Conservation (phyloP, 2,888 invertebrate genomes). For the Ectemnius lituratus region DNA sequence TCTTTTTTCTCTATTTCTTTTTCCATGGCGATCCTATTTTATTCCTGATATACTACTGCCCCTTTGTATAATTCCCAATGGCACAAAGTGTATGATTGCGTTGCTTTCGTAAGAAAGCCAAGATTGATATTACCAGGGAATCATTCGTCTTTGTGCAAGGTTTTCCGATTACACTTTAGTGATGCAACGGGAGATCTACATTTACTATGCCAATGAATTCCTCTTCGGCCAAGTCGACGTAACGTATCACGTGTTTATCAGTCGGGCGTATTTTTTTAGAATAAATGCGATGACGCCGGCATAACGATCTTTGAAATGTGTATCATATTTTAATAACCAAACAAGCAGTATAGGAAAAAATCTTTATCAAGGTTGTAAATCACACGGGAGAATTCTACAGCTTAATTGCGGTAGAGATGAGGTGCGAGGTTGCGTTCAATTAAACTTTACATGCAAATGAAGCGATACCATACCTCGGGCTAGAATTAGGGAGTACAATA, state of each 20-base stretch:
- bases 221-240: slow-evolving; percentile 11
- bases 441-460: slow-evolving; percentile 33
- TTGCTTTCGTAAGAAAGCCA: not conserved
- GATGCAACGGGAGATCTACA: not conserved
- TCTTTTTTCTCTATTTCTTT: slow-evolving; percentile 3
- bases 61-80: not conserved
- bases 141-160: not conserved
- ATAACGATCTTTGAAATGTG: slow-evolving; percentile 54
- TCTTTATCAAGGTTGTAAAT: slow-evolving; percentile 47
- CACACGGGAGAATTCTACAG: slow-evolving; percentile 16
- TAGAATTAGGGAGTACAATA: slow-evolving; percentile 56
- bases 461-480: slow-evolving; percentile 53
- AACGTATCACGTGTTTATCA: slow-evolving; percentile 11
- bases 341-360: slow-evolving; percentile 42
- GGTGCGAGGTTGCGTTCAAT: slow-evolving; percentile 43
- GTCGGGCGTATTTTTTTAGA: slow-evolving; percentile 22
- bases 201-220: slow-evolving; percentile 12
- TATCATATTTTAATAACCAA: slow-evolving; percentile 65
- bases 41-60: not conserved
- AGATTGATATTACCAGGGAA: not conserved
- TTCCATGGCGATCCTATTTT: not conserved
- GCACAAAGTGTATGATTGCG: not conserved
- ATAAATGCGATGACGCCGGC: slow-evolving; percentile 25
- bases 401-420: slow-evolving; percentile 14
- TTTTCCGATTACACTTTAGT: not conserved